Evolutionary conservation across 2,113 vertebrate species (phyloP).

Genomic region (Apteryx owenii): DNA sequence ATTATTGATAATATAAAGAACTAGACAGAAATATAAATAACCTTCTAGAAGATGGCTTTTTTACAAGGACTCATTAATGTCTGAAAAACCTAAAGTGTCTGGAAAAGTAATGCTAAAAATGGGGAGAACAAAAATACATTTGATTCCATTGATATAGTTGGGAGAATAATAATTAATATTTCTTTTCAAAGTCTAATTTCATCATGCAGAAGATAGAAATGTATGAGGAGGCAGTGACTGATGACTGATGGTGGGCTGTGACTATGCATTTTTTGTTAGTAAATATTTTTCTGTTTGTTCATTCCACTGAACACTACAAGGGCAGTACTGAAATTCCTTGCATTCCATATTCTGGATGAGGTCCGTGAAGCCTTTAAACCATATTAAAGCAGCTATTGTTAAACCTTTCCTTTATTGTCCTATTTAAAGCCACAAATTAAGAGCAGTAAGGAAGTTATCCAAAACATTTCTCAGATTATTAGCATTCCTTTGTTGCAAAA

Average conservation of each 20-base stretch:
- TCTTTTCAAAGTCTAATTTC: neutral
- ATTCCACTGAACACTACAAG: neutral
- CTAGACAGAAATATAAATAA: neutral
- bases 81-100: neutral
- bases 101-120: neutral
- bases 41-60: neutral
- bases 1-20: neutral
- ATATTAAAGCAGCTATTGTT: conserved; percentile 50
- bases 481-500: neutral
- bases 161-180: neutral
- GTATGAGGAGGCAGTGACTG: neutral
- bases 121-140: neutral
- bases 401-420: conserved; percentile 12
- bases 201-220: neutral
- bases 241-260: neutral
- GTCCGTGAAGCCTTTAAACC: neutral
- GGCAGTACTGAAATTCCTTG: conserved; percentile 24
- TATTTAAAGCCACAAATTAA: conserved; percentile 6
- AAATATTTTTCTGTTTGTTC: neutral
- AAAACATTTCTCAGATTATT: conserved; percentile 45
- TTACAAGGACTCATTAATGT: neutral
- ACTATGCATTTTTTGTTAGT: neutral
- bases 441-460: neutral
- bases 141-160: neutral
- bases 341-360: neutral